A percentile compares a stretch with the other conserved stretches of the same genome.
phyloP scores from a whole-genome alignment of 1,140 invertebrate species.

The Limonius californicus region DNA sequence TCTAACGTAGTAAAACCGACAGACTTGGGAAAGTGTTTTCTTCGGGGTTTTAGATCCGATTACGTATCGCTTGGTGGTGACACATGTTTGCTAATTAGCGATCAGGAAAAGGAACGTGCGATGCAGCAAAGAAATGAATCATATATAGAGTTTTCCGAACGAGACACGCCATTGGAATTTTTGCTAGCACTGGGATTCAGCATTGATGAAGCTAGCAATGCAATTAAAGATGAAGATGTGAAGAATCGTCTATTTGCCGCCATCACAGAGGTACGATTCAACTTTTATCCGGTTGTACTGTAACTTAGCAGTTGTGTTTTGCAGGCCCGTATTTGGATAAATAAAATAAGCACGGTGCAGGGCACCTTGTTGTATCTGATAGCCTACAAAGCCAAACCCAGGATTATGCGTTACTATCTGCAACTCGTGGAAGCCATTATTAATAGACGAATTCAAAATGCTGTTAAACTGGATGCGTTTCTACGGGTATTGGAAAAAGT shows the following conservation, averaged over 20 bases:
- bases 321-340: conserved; percentile 31
- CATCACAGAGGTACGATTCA: conserved; percentile 29
- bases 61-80: conserved; percentile 30
- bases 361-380: conserved; percentile 33
- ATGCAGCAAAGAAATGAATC: conserved; percentile 13
- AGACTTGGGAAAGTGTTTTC: conserved; percentile 32
- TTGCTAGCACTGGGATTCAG: conserved; percentile 32
- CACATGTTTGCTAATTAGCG: conserved; percentile 27
- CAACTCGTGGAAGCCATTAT: conserved; percentile 35
- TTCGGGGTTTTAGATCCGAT: conserved; percentile 34
- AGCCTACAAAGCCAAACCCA: conserved; percentile 28
- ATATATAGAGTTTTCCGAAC: conserved; percentile 29
- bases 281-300: too few relatives aligned
- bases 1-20: conserved; percentile 1
- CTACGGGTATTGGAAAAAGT: conserved; percentile 38
- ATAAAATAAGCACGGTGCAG: conserved; percentile 31
- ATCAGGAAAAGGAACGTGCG: neutral
- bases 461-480: conserved; percentile 38
- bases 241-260: conserved; percentile 30
- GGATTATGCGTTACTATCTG: conserved; percentile 35
- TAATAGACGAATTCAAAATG: conserved; percentile 32
- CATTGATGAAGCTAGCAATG: conserved; percentile 34
- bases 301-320: neutral
- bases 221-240: conserved; percentile 33
- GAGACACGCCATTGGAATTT: conserved; percentile 31